Evolutionary conservation across 2,113 vertebrate genomes (phyloP), one percentile per base, ranked within the genome.

Genomic region (Thoracochromis brauschi): DNA sequence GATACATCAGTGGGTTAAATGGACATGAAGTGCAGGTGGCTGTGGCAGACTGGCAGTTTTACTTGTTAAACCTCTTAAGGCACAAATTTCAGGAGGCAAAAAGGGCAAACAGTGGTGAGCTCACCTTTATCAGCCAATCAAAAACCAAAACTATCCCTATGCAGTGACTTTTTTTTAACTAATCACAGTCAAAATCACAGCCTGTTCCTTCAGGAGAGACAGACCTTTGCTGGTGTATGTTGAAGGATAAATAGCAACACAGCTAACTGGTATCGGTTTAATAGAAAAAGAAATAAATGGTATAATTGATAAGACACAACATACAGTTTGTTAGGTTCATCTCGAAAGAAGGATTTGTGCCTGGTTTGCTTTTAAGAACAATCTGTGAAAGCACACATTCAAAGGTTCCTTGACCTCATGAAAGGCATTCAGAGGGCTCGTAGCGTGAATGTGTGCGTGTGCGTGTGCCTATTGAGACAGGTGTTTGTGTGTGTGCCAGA

Each of bases 381-480:
- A n/a, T 26, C 26, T 47, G 31, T 14, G 29, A 17, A 60, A 68
- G 7, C 16, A 73, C 42, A 80, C 4, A 9, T 63, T 58, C 53
- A 73, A 45, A 60, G 65, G 68, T 42, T 85, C 75, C 85, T 91
- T 90, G 81, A 90, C 85, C 54, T 80, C 26, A 79, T 80, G 83
- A 73, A 78, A 58, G 53, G 71, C 68, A 31, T 85, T 79, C 33
- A 87, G 60, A 87, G 45, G 35, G 42, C 42, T 33, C 35, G 24
- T 35, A 63, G 54, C 29, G 10, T 49, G 83, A 38, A 33, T 65
- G 83, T 38, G 47, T 65, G 45, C 29, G 17, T 38, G 87, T 47
- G 73, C 31, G 47, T 49, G 73, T 33, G 83, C 38, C 54, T 58
- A 35, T 21, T 79, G 73, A 85, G 83, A 85, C 54, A 85, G 83